A percentile compares a stretch with the other conserved stretches of the same genome.
Evolutionary conservation across 2,113 vertebrate genomes (phyloP).

Genomic region (Ailuropoda melanoleuca): DNA sequence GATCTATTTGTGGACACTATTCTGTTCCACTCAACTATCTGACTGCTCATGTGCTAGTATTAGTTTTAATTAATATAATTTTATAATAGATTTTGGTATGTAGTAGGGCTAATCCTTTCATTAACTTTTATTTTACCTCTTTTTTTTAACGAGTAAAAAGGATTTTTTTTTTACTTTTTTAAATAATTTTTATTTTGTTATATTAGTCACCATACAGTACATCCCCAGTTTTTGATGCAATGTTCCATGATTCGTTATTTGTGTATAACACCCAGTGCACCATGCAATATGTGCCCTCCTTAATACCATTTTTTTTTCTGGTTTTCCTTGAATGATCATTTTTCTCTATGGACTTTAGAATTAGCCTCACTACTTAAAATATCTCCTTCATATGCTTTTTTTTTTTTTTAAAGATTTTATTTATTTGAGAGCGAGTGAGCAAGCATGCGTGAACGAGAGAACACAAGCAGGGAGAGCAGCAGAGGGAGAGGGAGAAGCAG

Average conservation of each 20-base stretch:
- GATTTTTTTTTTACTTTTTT: too few relatives aligned
- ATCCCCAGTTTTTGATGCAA: too few relatives aligned
- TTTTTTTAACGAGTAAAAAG: background rate
- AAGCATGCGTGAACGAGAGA: background rate
- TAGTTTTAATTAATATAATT: background rate
- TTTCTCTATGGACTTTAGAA: background rate
- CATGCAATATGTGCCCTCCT: too few relatives aligned
- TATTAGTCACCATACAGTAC: too few relatives aligned
- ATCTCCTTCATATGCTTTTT: background rate
- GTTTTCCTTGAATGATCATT: background rate
- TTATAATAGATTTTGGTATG: conserved; percentile 1
- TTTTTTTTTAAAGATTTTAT: too few relatives aligned
- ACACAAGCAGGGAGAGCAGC: background rate
- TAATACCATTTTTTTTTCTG: too few relatives aligned
- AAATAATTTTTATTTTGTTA: too few relatives aligned
- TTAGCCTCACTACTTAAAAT: background rate
- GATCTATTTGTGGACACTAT: background rate
- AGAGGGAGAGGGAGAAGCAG: background rate
- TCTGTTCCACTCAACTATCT: background rate
- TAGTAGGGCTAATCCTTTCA: background rate
- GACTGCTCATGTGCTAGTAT: background rate
- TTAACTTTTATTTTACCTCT: background rate
- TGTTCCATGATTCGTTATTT: too few relatives aligned
- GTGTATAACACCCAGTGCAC: too few relatives aligned
- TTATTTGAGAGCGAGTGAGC: background rate